Conservation (phyloP, 1,140 invertebrate genomes). For the Drosophila yakuba region DNA sequence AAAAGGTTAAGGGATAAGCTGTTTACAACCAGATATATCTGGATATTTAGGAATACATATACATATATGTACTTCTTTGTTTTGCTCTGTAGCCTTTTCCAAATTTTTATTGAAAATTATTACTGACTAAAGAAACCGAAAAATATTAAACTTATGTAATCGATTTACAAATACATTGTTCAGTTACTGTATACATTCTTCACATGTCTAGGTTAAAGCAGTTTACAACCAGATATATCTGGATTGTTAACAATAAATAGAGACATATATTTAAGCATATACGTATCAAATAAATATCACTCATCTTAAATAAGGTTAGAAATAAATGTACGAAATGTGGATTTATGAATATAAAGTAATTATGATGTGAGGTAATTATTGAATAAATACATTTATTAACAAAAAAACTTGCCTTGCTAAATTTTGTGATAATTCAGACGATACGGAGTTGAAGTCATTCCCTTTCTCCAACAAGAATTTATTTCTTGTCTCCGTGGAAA, state of each 20-base stretch:
- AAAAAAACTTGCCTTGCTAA: conserved; percentile 44
- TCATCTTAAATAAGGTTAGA: neutral
- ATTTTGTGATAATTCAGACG: conserved; percentile 14
- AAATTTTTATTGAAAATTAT: no score
- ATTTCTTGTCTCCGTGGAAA: neutral
- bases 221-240: no score
- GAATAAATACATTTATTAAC: no score
- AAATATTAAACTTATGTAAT: no score
- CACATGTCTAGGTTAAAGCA: no score
- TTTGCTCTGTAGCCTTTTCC: no score
- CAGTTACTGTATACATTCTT: no score
- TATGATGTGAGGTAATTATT: neutral
- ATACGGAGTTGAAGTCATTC: neutral
- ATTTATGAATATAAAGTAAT: neutral
- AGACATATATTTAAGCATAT: neutral
- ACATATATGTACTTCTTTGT: neutral
- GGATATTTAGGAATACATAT: conserved; percentile 1
- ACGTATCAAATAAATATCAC: neutral
- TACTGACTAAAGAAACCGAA: no score
- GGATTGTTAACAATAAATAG: neutral
- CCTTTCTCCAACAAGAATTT: neutral
- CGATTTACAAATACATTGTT: no score
- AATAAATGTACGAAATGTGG: neutral
- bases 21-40: conserved; percentile 13
- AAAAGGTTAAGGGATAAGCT: neutral